Percentiles rank a stretch among this genome's conserved stretches.
phyloP scores from a whole-genome alignment of 2,888 invertebrate species.

The Aelia acuminata region DNA sequence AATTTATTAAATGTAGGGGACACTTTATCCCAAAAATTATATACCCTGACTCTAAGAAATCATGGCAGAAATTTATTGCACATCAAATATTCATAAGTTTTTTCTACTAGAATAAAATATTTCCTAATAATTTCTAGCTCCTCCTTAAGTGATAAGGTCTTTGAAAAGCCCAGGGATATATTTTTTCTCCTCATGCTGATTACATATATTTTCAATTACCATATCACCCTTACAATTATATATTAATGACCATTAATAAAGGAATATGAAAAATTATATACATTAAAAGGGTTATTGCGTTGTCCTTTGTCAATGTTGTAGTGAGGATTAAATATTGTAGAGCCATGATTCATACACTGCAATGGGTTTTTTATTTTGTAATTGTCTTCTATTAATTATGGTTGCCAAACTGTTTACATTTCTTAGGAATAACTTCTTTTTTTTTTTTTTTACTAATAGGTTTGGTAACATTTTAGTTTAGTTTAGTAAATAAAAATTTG shows the following conservation, averaged over 20 bases:
- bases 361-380: neutral
- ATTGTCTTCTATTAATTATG: neutral
- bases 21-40: no score
- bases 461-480: neutral
- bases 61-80: no score
- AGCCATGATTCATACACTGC: neutral
- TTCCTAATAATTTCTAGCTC: neutral
- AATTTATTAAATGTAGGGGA: no score
- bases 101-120: no score
- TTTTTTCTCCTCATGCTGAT: slow-evolving; percentile 48
- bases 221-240: slow-evolving; percentile 44
- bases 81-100: no score
- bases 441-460: neutral
- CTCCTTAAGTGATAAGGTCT: neutral
- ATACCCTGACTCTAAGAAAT: no score
- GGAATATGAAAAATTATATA: slow-evolving; percentile 2
- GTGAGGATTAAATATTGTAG: neutral
- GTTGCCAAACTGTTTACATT: neutral
- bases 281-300: neutral
- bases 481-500: neutral
- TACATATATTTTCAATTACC: slow-evolving; percentile 60
- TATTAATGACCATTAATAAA: slow-evolving; percentile 1
- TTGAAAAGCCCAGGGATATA: slow-evolving; percentile 4
- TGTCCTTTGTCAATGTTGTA: neutral
- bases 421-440: neutral